Base-by-base conservation (phyloP, 1,140 invertebrate genomes). In the Amphibalanus amphitrite region DNA sequence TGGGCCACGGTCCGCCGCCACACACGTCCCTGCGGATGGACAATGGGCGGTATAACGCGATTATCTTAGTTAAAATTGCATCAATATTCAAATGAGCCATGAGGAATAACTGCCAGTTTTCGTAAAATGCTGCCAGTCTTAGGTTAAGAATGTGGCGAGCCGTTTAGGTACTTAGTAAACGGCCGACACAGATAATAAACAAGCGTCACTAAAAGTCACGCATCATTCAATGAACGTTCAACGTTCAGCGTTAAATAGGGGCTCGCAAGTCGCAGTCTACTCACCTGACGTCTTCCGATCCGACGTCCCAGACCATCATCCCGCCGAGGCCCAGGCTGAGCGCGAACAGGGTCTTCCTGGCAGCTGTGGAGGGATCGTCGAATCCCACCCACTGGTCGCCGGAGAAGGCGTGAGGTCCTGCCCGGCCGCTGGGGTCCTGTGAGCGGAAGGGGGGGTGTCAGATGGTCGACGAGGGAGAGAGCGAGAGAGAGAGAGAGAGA, bases 291-390 rank as follows among this genome's bases (percentile, higher is more conserved):
- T 77, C 76, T 65, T 78, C 77, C 65, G 72, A 38, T 59, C 72
- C 73, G 29, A 77, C 69, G n/a, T 77, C 75, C 77, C 77, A 78
- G 3, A 78, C 70, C 76, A 78, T 77, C 0, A 75, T 72, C 26
- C 77, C 77, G 15, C 72, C 76, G 0, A 76, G 70, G 17, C 74
- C 72, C 30, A 69, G 71, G 17, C 28, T 29, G 0, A 65, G n/a
- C 10, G 71, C 71, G 65, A 74, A 78, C 17, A 72, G 59, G 23
- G 75, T 74, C 74, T 78, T 75, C 15, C 69, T 68, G 0, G 38
- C 40, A 0, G 72, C 70, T 59, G 74, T 77, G 64, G 33, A 69
- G 3, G 71, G 67, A 65, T 77, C 76, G 26, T 77, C 76, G 59
- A 75, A 77, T 3, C 76, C 73, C n/a, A 74, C 72, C 76, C 76